These are phyloP conservation scores for Pteropus alecto DNA, from an alignment of 2,113 vertebrate genomes.

Conservation along the genomic window DNA sequence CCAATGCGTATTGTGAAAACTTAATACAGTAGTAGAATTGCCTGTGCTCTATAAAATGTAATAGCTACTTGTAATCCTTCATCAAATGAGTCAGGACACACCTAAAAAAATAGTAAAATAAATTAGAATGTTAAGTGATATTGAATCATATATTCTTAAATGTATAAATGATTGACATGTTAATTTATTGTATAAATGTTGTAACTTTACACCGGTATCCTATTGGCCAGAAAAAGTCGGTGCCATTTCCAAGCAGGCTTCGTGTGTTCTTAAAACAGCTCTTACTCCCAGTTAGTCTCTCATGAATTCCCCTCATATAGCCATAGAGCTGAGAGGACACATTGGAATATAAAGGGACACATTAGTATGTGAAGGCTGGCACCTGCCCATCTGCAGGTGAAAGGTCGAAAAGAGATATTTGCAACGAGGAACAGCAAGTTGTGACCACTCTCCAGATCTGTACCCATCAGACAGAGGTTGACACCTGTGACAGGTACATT, in stretches of 20 bases:
- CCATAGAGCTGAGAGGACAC: not conserved
- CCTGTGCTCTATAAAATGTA: not conserved
- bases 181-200: not conserved
- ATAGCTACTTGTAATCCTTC: slow-evolving; percentile 13
- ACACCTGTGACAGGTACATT: slow-evolving; percentile 86
- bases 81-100: not conserved
- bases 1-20: not conserved
- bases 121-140: not conserved
- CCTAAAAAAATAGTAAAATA: slow-evolving; percentile 44
- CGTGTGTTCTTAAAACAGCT: not conserved
- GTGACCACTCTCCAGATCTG: slow-evolving; percentile 77
- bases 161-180: not conserved
- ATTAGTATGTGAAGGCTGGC: slow-evolving; percentile 52
- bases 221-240: not conserved
- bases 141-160: slow-evolving; percentile 7
- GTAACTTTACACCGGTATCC: not conserved
- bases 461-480: slow-evolving; percentile 83
- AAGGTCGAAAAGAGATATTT: slow-evolving; percentile 83
- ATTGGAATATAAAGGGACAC: slow-evolving; percentile 36
- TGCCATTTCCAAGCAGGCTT: not conserved
- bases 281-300: not conserved
- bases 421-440: slow-evolving; percentile 79
- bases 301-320: not conserved
- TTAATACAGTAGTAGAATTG: slow-evolving; percentile 16
- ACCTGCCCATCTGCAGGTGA: slow-evolving; percentile 57